Base-by-base conservation (phyloP, 2,888 invertebrate species). In the Brachyptera putata region DNA sequence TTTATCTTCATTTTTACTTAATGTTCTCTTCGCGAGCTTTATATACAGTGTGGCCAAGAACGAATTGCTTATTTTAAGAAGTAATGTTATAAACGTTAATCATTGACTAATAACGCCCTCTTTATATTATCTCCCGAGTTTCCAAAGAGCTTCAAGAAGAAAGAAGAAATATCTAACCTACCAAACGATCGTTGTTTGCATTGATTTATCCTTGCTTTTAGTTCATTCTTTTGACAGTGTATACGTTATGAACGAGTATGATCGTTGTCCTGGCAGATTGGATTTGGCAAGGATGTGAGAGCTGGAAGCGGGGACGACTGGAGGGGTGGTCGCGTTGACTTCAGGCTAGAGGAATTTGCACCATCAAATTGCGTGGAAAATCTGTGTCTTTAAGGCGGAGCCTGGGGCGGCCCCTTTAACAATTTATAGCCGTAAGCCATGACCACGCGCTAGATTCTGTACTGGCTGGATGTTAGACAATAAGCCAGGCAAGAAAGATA, bases 291-390 rank as follows among this genome's bases (percentile, higher is more conserved):
- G 18, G 18, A 18, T 11, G 46, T 24, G 46, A 2, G 3, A 1
- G 4, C 22, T n/a, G 24, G 2, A 24, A 41, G 2, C 11, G 49
- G 22, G 24, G 24, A 36, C 34, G 53, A 53, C 53, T 21, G 22
- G 53, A 22, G 30, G 36, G 53, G 3, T 21, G 53, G 22, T n/a
- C n/a, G 34, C 21, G 53, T 53, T 36, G 34, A 34, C 36, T 30
- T 53, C 18, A n/a, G 13, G 22, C 22, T 22, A n/a, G n/a, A n/a
- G 53, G 49, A 58, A 58, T 58, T 58, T 37, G 34, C 58, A 58
- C 50, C 58, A 58, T 49, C 58, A 58, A 58, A 58, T 48, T 58
- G 58, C 48, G 58, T 58, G 37, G 57, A 58, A 49, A 58, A 58
- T 58, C 58, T 58, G 48, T 37, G 58, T 49, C 58, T 49, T 16